These are phyloP conservation scores for Vanessa tameamea DNA, from an alignment of 1,140 invertebrate species.

Conservation along the genomic window DNA sequence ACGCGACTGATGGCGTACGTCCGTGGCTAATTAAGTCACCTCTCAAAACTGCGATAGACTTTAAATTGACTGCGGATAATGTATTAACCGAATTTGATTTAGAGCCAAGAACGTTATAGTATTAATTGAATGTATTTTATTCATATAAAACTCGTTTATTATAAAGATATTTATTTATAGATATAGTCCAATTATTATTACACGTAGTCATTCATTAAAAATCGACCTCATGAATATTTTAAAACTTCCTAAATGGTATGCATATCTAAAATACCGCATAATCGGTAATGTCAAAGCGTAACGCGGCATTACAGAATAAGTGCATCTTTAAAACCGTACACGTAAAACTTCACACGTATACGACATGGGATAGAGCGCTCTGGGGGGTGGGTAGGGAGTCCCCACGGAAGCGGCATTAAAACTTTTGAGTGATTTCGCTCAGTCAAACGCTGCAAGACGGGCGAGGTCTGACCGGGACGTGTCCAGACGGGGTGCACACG, in stretches of 20 bases:
- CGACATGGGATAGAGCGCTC: slow-evolving; percentile 23
- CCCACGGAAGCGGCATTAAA: slow-evolving; percentile 77
- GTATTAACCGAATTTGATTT: slow-evolving; percentile 21
- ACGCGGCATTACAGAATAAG: slow-evolving; percentile 26
- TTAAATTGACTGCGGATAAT: slow-evolving; percentile 35
- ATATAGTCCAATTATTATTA: neutral
- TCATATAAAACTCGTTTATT: neutral
- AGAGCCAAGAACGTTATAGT: slow-evolving; percentile 15
- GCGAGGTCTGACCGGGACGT: slow-evolving; percentile 52
- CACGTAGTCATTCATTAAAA: neutral
- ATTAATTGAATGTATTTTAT: neutral
- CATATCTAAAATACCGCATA: neutral
- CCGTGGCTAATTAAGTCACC: slow-evolving; percentile 49
- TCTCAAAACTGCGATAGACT: slow-evolving; percentile 40
- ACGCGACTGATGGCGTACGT: slow-evolving; percentile 36
- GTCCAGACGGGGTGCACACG: slow-evolving; percentile 48
- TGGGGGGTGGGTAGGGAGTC: slow-evolving; percentile 45
- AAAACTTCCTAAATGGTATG: neutral
- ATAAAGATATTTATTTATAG: neutral
- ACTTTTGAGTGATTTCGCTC: slow-evolving; percentile 79
- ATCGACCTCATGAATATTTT: neutral
- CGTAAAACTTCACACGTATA: slow-evolving; percentile 44
- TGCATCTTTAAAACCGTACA: slow-evolving; percentile 42
- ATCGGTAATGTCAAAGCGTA: neutral
- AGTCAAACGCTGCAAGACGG: slow-evolving; percentile 76